Conservation (phyloP, 2,888 invertebrate species). For the Balanococcus diminutus region DNA sequence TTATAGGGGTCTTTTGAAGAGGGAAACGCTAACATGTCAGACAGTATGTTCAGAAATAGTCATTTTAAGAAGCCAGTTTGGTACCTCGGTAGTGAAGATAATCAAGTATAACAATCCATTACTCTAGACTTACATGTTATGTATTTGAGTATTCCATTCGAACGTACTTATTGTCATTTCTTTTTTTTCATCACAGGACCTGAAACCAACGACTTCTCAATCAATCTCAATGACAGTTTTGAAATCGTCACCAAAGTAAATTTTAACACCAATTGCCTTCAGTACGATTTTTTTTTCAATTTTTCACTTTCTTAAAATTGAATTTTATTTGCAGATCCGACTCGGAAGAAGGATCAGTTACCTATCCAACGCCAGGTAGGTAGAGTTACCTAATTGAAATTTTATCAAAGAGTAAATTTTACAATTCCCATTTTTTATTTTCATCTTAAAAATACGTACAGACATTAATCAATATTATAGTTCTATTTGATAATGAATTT, state of each 20-base stretch:
- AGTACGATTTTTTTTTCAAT: background rate
- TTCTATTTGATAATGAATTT: too few relatives aligned
- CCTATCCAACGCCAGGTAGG: background rate
- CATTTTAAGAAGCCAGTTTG: constrained; percentile 63
- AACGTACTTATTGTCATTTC: background rate
- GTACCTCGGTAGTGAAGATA: constrained; percentile 68
- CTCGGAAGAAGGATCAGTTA: background rate
- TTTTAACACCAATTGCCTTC: background rate
- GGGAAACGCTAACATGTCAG: constrained; percentile 57
- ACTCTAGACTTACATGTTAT: background rate
- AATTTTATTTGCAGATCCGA: background rate
- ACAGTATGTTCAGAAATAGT: constrained; percentile 63
- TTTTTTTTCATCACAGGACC: background rate
- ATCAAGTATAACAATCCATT: too few relatives aligned
- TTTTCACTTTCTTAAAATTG: background rate
- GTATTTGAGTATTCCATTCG: too few relatives aligned
- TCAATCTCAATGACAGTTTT: background rate
- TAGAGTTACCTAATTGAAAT: too few relatives aligned
- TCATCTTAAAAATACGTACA: too few relatives aligned
- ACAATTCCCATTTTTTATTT: too few relatives aligned
- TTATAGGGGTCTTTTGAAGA: constrained; percentile 73
- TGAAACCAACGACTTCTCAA: background rate
- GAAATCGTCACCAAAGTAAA: background rate
- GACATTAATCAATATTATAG: too few relatives aligned
- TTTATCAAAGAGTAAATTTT: too few relatives aligned